Base-by-base conservation (phyloP, 2,888 invertebrate genomes). In the Stenotaenia linearis region DNA sequence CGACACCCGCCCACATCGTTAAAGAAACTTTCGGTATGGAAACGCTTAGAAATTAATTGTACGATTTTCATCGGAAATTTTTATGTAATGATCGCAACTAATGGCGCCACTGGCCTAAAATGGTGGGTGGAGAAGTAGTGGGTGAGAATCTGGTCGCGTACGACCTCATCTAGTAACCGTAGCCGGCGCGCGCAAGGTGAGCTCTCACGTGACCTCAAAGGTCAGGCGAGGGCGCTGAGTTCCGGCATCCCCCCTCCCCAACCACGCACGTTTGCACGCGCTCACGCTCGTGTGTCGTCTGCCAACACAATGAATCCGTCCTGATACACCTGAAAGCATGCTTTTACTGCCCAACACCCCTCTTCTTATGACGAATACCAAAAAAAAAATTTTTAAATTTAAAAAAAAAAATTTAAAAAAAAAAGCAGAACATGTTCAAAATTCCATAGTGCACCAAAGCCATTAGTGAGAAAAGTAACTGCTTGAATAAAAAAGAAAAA, bases 201-300 rank as follows among this genome's bases (percentile, higher is more conserved):
- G 74, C 74, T 74, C 74, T 74, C 74, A 30, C 74, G 74, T 74
- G 74, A 74, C 74, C 74, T 74, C 18, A 74, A 32, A 32, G 74
- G 74, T 74, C 74, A 74, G 15, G 74, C 28, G 32, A 32, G 74
- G 74, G 74, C 74, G 74, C 74, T 74, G 28, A 74, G 74, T 74
- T 74, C 74, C 74, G 74, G 74, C 28, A 74, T 74, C 74, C 74
- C 32, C 32, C 74, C 74, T 32, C 74, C 32, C 74, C 32, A 28
- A n/a, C 74, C 30, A 28, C 18, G 32, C 32, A 74, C 74, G 74
- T 32, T 74, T 74, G 74, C 74, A 74, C 74, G 74, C 74, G 74
- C 74, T 28, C 74, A 50, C 50, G 50, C 74, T 74, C 74, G 32
- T 32, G 74, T 74, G 30, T 28, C 74, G 74, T 15, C 74, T 50